Percentiles rank a stretch among this genome's conserved stretches.
Conservation (phyloP, 2,113 vertebrate genomes). For the Boulengeromyrus knoepffleri region DNA sequence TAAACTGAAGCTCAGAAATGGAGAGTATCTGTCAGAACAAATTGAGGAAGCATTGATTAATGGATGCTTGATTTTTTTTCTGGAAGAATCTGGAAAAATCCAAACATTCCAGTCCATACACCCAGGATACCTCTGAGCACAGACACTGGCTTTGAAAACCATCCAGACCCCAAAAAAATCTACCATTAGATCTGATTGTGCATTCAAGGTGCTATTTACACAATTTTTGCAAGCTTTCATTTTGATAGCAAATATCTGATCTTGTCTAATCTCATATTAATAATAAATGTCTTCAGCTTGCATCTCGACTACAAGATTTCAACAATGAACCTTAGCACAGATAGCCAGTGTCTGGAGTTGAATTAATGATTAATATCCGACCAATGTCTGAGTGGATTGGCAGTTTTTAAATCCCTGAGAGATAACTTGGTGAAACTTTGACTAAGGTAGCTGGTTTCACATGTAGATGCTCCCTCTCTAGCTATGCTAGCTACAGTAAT, state of each 20-base stretch:
- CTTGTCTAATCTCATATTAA: neutral
- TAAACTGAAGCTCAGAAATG: neutral
- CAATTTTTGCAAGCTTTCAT: neutral
- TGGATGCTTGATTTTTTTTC: neutral
- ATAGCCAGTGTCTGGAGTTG: neutral
- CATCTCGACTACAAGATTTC: neutral
- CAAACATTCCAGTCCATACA: neutral
- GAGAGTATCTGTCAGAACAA: neutral
- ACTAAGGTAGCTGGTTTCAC: neutral
- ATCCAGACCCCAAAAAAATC: neutral
- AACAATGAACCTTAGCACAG: neutral
- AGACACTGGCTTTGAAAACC: neutral
- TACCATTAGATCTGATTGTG: neutral
- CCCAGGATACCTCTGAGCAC: neutral
- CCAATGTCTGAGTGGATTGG: neutral
- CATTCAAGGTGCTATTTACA: neutral
- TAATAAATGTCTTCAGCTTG: neutral
- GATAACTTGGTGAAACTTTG: neutral
- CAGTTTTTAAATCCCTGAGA: neutral
- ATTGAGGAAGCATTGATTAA: neutral
- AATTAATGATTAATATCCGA: neutral
- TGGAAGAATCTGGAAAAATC: neutral
- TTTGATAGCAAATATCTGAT: neutral
- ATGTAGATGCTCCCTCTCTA: neutral
- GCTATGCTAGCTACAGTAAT: neutral